Base-by-base conservation (phyloP, 2,797 vertebrate genomes). In the Hephaestus fuliginosus region DNA sequence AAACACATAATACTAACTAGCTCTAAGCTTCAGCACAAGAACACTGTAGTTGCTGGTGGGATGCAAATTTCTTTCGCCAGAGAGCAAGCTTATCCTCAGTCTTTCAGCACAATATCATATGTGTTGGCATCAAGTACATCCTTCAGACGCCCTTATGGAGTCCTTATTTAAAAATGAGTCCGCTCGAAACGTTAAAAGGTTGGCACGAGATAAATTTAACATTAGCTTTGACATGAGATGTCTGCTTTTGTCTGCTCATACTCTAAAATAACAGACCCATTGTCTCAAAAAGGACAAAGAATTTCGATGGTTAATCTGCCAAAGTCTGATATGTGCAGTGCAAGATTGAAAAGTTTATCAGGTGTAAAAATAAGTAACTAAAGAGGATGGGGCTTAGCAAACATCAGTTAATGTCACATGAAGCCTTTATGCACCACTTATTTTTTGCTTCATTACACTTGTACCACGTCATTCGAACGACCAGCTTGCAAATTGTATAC, bases 401-500 rank as follows among this genome's bases (percentile, higher is more conserved):
- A 78, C 3, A 6, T 73, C 63, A 73, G 11, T 28, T 64, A 72
- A 56, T 69, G 28, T 41, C 22, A 52, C n/a, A 78, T 7, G 17
- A 70, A 64, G 25, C 53, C 69, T 41, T 81, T 51, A 5, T 46
- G 74, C 62, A 72, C 30, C 73, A 78, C 36, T 67, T 46, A 20
- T 25, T 52, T 67, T 60, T 81, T 46, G 41, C 61, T 46, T 68
- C 41, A 52, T 70, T 61, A 65, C 13, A 51, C 36, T n/a, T 86
- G 80, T 74, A 88, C 78, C 83, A 86, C 74, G 74, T 46, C 28
- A 39, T 17, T 10, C 4, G 3, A 60, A 68, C 78, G 79, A 70
- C 33, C 41, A 75, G 61, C 65, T 7, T 28, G 60, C 11, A 3
- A 51, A 25, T n/a, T 81, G 49, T 20, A 43, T 39, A 43, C 10